Conservation (phyloP, 1,140 invertebrate genomes). For the Aphelenchoides fujianensis region DNA sequence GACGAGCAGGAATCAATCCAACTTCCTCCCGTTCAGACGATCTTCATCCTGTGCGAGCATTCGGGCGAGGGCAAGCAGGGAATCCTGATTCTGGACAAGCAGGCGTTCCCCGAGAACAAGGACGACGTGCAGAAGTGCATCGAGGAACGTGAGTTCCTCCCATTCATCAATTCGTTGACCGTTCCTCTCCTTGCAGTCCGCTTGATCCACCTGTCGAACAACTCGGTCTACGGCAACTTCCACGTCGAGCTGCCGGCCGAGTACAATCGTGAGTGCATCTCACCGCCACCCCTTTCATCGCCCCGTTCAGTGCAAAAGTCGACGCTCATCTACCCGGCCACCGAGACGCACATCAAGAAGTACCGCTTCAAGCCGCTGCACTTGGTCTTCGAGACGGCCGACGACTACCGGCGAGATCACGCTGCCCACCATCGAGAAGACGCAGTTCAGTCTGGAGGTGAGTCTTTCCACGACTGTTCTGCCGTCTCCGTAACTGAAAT, state of each 20-base stretch:
- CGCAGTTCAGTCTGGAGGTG: constrained; percentile 69
- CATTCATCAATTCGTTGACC: too few species aligned
- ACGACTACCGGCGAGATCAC: constrained; percentile 78
- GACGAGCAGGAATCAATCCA: constrained; percentile 20
- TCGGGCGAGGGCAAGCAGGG: constrained; percentile 31
- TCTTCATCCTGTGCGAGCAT: constrained; percentile 38
- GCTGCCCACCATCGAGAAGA: constrained; percentile 71
- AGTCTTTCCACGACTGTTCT: constrained; percentile 17
- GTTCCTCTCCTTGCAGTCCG: too few species aligned
- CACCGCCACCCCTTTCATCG: too few species aligned
- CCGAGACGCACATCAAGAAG: constrained; percentile 83
- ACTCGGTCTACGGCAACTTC: constrained; percentile 80
- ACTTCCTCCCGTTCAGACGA: constrained; percentile 31
- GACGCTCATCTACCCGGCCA: constrained; percentile 85
- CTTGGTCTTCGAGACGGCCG: constrained; percentile 78
- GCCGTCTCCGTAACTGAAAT: background rate
- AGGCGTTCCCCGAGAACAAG: constrained; percentile 33
- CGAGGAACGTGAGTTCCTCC: too few species aligned
- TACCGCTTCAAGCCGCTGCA: constrained; percentile 73
- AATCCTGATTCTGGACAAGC: constrained; percentile 39
- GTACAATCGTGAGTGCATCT: constrained; percentile 68
- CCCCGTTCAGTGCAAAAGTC: constrained; percentile 70
- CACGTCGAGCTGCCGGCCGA: constrained; percentile 70
- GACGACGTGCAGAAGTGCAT: constrained; percentile 28
- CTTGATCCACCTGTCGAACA: constrained; percentile 19